These are phyloP conservation scores for Meteorus cinctellus DNA, from an alignment of 2,888 invertebrate species.

Conservation along the genomic window DNA sequence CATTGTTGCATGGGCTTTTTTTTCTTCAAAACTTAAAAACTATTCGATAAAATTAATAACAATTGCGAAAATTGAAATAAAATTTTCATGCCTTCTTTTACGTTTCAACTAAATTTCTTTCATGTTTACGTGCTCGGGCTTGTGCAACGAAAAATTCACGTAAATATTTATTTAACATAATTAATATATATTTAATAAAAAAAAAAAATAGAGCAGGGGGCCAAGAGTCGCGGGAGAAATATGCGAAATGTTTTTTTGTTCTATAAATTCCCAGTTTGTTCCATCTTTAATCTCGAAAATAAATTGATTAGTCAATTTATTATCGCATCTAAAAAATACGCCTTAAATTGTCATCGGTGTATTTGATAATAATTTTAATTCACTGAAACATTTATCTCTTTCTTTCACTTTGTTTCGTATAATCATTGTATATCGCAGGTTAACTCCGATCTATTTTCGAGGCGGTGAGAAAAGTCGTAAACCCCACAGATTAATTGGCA, in stretches of 20 bases:
- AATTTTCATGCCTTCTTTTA: background rate
- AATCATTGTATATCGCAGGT: constrained; percentile 58
- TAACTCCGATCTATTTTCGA: constrained; percentile 47
- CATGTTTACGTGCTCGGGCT: background rate
- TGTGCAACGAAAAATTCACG: constrained; percentile 55
- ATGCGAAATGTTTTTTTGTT: background rate
- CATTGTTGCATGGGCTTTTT: background rate
- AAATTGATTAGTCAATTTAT: background rate
- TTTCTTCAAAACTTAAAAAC: constrained; percentile 17
- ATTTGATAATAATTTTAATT: background rate
- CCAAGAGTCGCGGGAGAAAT: background rate
- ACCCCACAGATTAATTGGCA: constrained; percentile 27
- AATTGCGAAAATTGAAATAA: background rate
- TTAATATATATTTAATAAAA: constrained; percentile 49
- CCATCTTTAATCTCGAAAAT: background rate
- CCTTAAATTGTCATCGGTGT: constrained; percentile 66
- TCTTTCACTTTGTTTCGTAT: constrained; percentile 37
- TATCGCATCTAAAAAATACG: constrained; percentile 67
- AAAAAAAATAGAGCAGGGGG: background rate
- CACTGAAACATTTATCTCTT: background rate
- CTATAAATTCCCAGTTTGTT: background rate
- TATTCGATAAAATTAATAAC: background rate
- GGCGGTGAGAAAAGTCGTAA: constrained; percentile 26
- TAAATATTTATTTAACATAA: constrained; percentile 57
- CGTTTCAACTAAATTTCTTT: background rate